Base-by-base conservation (phyloP, 2,888 invertebrate species). In the Drosophila anceps region DNA sequence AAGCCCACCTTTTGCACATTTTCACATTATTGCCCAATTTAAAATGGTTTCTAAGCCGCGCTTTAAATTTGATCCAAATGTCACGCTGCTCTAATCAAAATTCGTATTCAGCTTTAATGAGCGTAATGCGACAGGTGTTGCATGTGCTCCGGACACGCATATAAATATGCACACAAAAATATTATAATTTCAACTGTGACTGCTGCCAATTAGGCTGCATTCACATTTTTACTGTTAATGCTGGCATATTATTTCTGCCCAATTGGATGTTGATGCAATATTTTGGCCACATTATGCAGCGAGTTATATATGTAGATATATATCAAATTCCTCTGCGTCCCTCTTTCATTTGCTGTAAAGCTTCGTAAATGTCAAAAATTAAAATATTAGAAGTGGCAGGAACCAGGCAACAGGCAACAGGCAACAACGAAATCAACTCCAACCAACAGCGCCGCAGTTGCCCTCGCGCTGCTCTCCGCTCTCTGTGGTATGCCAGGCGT, bases 161-260 rank as follows among this genome's bases (percentile, higher is more conserved):
- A 53, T 46, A 57, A 59, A 63, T 72, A 57, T 20, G 20, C 46
- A 35, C 27, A 58, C 24, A 50, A 61, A 66, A n/a, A 55, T 70
- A 66, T 79, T 68, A 68, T 75, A 63, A 79, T 79, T 78, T 48
- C 33, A 12, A 64, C 43, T 69, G 77, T 72, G 77, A 72, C 70
- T 83, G 74, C 73, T 61, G 83, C 88, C 88, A 84, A 84, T 84
- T 84, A 84, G 84, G 64, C 64, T 57, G 69, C 41, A 72, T 81
- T 76, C 67, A 66, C 63, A 66, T 70, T 77, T 73, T 74, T 54
- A 53, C 62, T 75, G 73, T 76, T 82, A 82, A 85, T 88, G 78
- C 85, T 82, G 73, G 73, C 83, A 66, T 76, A 84, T 88, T 76
- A 85, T 76, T 88, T 85, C 76, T 81, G 84, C 79, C 76, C 84